phyloP scores from a whole-genome alignment of 2,888 invertebrate genomes.

The Protonemura montana region DNA sequence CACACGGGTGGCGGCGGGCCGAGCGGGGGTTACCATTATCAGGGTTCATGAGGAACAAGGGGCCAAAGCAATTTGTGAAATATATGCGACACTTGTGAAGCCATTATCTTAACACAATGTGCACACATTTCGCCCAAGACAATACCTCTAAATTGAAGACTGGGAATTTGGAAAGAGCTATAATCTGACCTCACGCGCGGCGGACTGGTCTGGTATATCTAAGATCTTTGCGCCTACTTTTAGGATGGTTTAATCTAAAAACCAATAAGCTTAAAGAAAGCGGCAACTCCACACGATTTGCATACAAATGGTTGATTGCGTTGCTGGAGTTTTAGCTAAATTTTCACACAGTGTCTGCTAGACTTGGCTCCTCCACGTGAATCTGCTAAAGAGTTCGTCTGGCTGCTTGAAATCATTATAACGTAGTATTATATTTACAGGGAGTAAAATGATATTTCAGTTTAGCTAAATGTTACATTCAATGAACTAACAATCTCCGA shows the following conservation, averaged over 20 bases:
- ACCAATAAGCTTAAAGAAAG: conserved; percentile 7
- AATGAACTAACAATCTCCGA: no score
- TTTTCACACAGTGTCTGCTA: conserved; percentile 13
- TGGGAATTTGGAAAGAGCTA: conserved; percentile 23
- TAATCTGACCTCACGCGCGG: conserved; percentile 29
- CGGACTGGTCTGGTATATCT: neutral
- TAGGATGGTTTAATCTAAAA: conserved; percentile 7
- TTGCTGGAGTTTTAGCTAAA: neutral
- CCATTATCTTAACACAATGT: conserved; percentile 51
- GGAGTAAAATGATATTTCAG: no score
- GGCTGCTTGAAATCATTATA: no score
- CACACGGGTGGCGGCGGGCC: conserved; percentile 53
- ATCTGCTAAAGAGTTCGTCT: neutral
- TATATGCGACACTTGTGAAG: conserved; percentile 51
- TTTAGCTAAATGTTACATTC: no score
- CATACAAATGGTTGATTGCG: neutral
- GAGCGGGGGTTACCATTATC: conserved; percentile 30
- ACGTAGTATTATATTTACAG: no score
- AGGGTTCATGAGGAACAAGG: conserved; percentile 37
- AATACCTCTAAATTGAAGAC: conserved; percentile 36
- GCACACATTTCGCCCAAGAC: conserved; percentile 48
- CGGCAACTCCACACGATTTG: conserved; percentile 12
- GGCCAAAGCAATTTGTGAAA: conserved; percentile 51
- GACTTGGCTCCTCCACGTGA: neutral
- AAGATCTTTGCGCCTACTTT: neutral